phyloP scores from a whole-genome alignment of 2,113 vertebrate species.

The Aldabrachelys gigantea region DNA sequence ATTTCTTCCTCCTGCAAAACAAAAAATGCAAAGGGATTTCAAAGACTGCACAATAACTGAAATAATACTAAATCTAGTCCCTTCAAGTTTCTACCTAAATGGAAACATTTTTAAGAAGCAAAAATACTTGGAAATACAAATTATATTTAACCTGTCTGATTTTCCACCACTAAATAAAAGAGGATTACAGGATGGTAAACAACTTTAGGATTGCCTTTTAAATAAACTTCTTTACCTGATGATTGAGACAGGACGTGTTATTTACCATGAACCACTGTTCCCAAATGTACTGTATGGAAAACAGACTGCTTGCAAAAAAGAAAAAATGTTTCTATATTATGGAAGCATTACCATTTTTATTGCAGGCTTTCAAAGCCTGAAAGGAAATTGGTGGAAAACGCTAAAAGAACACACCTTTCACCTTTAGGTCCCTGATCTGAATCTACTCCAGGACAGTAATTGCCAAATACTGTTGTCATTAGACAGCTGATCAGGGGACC shows the following conservation, averaged over 20 bases:
- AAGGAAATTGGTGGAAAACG: fast-evolving
- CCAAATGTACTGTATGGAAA: neutral
- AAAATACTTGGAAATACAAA: neutral
- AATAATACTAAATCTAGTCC: neutral
- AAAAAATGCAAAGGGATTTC: constrained; percentile 31
- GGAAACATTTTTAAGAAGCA: neutral
- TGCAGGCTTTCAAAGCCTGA: neutral
- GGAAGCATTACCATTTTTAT: neutral
- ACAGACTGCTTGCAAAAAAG: neutral
- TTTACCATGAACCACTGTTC: neutral
- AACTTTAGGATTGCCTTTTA: neutral
- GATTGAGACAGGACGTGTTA: neutral
- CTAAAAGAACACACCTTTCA: neutral
- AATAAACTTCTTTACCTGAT: neutral
- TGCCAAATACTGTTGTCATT: neutral
- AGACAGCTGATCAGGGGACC: neutral
- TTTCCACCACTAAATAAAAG: neutral
- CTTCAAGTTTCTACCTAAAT: neutral
- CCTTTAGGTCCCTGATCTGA: neutral
- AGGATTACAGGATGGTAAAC: neutral
- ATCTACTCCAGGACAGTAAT: neutral
- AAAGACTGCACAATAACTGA: neutral
- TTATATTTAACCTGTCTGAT: neutral
- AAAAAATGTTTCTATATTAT: neutral
- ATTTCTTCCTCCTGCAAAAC: constrained; percentile 94